Base-by-base conservation (phyloP, 2,797 vertebrate species). In the Pangasius macronema region DNA sequence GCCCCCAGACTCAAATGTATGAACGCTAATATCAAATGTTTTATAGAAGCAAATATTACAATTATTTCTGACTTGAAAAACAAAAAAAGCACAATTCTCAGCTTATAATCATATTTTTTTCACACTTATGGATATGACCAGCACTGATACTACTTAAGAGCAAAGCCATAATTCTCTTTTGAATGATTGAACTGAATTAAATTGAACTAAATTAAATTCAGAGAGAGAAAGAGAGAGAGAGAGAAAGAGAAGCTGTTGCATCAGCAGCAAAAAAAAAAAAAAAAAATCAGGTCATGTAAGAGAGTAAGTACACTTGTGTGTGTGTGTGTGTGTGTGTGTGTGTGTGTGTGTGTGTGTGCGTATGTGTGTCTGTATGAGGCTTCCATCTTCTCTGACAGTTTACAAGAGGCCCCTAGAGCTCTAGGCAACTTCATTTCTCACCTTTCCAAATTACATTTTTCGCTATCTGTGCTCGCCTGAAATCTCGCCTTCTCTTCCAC, bases 361-460 rank as follows among this genome's bases (percentile, higher is more conserved):
- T 59, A 63, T 14, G 68, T n/a, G 36, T 24, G 27, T 5, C 3
- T 49, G 42, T 22, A 1, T 22, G 3, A 59, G 33, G 59, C 13
- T 36, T 83, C 79, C 75, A 75, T 83, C 75, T 76, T 89, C 53
- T 86, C 76, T 72, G 59, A 81, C 36, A 42, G 73, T 82, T 86
- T 81, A 24, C 39, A 67, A 67, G 87, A 83, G 42, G 30, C 61
- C 86, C 79, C 90, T 46, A 61, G 85, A 86, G 82, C 84, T 86
- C 67, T 67, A 27, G 27, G 49, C 76, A 81, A 68, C 88, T 91
- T 90, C 82, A 76, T 85, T 83, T 87, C 24, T 87, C 85, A 85
- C 72, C 55, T 70, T 30, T 85, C 30, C 68, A 75, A 87, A 85
- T 89, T 33, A 83, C 42, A 88, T 87, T 88, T 72, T 86, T 77